Evolutionary conservation across 2,113 vertebrate genomes (phyloP).

Genomic region (Stictonetta naevosa): DNA sequence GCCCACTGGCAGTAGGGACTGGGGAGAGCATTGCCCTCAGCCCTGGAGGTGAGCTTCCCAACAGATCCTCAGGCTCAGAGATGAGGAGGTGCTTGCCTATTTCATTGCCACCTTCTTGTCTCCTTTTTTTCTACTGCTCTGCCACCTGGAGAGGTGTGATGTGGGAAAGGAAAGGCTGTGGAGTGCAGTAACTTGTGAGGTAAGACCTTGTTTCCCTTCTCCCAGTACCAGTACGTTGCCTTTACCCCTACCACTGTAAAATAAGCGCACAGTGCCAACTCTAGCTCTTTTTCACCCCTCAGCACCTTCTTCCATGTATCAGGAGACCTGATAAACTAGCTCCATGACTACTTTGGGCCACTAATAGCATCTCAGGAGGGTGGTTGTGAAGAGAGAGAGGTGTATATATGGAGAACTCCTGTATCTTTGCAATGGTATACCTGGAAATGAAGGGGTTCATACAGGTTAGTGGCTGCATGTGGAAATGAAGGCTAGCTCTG

Average conservation of each 20-base stretch:
- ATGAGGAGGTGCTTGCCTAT: background rate
- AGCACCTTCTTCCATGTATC: background rate
- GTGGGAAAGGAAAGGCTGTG: background rate
- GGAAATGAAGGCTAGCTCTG: background rate
- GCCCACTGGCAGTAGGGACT: background rate
- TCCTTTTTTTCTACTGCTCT: background rate
- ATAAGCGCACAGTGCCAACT: background rate
- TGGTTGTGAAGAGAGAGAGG: background rate
- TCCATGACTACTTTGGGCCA: fast-evolving
- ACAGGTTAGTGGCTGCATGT: background rate
- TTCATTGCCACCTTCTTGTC: background rate
- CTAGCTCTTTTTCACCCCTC: background rate
- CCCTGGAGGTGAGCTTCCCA: background rate
- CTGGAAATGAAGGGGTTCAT: background rate
- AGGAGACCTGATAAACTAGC: background rate
- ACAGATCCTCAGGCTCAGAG: background rate
- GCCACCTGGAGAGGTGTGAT: background rate
- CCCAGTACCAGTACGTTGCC: fast-evolving
- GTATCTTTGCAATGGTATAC: fast-evolving
- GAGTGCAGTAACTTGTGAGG: background rate
- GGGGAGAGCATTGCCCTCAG: background rate
- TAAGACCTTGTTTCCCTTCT: background rate
- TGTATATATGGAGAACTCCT: background rate
- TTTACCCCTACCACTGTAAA: background rate
- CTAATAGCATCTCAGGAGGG: background rate